phyloP scores from a whole-genome alignment of 37 sponge, comb jelly and placozoan genomes.

The Geodia barretti region DNA sequence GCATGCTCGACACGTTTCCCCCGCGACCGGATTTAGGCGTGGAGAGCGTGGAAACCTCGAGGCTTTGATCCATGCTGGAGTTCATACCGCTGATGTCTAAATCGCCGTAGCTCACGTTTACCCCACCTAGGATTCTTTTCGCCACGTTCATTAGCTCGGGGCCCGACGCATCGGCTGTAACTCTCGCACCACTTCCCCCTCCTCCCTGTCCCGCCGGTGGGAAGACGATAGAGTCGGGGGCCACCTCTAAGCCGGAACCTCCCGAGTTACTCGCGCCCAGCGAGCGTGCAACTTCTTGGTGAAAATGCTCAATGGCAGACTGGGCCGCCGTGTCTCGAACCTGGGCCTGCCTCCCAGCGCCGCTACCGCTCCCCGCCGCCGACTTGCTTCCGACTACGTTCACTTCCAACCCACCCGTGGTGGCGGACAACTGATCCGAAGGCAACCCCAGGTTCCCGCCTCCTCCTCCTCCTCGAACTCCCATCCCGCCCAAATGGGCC shows the following conservation, averaged over 20 bases:
- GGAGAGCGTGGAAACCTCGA: no score
- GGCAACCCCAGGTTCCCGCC: slow-evolving; percentile 1
- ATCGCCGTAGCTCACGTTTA: slow-evolving; percentile 12
- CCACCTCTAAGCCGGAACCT: no score
- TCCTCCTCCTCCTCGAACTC: no score
- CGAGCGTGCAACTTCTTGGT: background rate
- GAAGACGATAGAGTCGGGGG: no score
- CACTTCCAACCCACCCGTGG: background rate
- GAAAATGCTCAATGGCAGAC: slow-evolving; percentile 30
- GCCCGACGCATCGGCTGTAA: no score
- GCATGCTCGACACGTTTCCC: background rate
- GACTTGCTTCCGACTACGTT: no score
- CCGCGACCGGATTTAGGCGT: background rate
- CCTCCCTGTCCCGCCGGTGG: no score
- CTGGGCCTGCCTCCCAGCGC: background rate
- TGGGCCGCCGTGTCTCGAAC: background rate
- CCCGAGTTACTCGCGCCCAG: no score
- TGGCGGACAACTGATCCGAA: background rate
- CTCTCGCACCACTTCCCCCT: no score
- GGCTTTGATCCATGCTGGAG: background rate
- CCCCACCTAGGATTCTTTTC: no score
- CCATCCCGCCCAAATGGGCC: no score
- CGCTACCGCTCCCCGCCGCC: background rate
- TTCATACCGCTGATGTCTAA: slow-evolving; percentile 22
- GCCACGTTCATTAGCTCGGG: no score